Conservation (phyloP, 2,797 vertebrate genomes). For the Pangasius djambal region DNA sequence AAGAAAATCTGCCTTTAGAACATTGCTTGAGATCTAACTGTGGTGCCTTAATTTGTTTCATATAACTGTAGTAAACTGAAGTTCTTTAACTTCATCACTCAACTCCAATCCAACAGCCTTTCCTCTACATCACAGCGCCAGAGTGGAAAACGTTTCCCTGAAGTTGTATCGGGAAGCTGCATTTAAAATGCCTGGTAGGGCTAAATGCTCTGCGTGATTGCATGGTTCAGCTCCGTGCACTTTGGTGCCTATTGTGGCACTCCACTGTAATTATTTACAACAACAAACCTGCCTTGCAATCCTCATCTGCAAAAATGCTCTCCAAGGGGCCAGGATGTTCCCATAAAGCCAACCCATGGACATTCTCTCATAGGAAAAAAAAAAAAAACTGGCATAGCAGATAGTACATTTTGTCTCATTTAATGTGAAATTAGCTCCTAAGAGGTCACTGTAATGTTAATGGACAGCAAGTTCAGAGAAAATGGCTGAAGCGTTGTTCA, state of each 20-base stretch:
- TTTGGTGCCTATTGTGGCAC: slow-evolving; percentile 12
- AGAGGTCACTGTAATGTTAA: slow-evolving; percentile 30
- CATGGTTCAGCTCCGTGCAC: background rate
- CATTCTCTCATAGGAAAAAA: slow-evolving; percentile 21
- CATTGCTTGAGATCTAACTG: background rate
- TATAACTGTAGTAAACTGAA: too few relatives aligned
- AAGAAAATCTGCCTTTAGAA: background rate
- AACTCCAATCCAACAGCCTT: background rate
- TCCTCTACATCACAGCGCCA: background rate
- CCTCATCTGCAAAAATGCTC: slow-evolving; percentile 8
- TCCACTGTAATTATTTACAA: slow-evolving; percentile 36
- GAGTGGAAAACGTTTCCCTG: background rate
- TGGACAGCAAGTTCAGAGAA: slow-evolving; percentile 41
- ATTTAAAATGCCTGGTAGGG: background rate
- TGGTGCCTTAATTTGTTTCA: background rate
- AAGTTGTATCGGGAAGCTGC: background rate
- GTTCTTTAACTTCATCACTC: background rate
- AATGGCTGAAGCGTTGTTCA: slow-evolving; percentile 28
- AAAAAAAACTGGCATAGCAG: background rate
- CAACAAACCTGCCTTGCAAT: slow-evolving; percentile 25
- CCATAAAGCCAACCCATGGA: slow-evolving; percentile 7
- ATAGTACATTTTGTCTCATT: slow-evolving; percentile 27
- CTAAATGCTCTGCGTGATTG: slow-evolving; percentile 25
- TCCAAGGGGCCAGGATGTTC: background rate
- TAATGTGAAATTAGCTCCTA: slow-evolving; percentile 40